These are phyloP conservation scores for human DNA, from an alignment of 2,113 vertebrate species.

Conservation along the genomic window GRCh38 chr1:77517001-77517500, in stretches of 20 bases:
- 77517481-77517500: not conserved
- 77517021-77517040: no score
- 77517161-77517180: not conserved
- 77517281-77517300: fast-evolving
- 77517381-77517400: not conserved
- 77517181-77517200: not conserved
- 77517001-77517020: no score
- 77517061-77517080: no score
- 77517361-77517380: not conserved
- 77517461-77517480: not conserved
- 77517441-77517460: no score
- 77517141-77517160: not conserved
- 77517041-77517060: no score
- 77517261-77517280: not conserved
- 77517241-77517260: not conserved
- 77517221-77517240: not conserved
- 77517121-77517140: not conserved
- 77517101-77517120: not conserved
- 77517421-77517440: not conserved
- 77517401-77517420: not conserved
- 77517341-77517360: not conserved
- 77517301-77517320: fast-evolving
- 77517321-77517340: not conserved
- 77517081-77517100: no score
- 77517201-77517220: not conserved